Evolutionary conservation across 2,888 invertebrate genomes (phyloP), one percentile per base, ranked within the genome.

Genomic region (Meta bourneti): DNA sequence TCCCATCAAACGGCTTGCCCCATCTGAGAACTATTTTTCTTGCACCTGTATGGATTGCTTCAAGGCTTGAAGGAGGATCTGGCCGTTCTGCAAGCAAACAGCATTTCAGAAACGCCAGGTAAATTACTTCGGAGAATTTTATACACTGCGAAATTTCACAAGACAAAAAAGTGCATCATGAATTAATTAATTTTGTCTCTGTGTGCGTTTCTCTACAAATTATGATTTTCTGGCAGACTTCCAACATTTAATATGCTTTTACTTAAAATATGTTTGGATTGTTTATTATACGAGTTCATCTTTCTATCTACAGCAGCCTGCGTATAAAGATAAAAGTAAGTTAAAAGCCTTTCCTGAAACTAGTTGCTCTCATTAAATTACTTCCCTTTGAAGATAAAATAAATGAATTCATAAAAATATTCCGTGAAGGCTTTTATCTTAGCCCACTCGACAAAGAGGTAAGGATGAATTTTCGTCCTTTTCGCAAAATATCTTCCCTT

Each of bases 1-100:
- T 93, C 6, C 93, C 93, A 20, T 82, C 88, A 74, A 93, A 93
- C 9, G 93, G 93, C 80, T 87, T 86, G 7, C 54, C 91, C 93
- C 93, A 93, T 11, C 83, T 82, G 8, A 93, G 54, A 49, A 91
- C 83, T 9, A 93, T 89, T 19, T 89, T 92, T 48, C 93, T 82
- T 61, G 91, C 93, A 20, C 92, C 88, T 13, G 90, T 89, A 49
- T 93, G 89, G n/a, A 88, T 78, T n/a, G 91, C 92, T 71, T 91
- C 86, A 8, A 94, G 69, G 79, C 93, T 92, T n/a, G 93, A 81
- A 4, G 93, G 93, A n/a, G 89, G 89, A 71, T 93, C 93, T 7
- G 93, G 94, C 1, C 93, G 79, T 71, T 94, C 93, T 93, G 51
- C 19, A 81, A 70, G 70, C 61, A 16, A 51, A 80, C 13, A 79